These are phyloP conservation scores for Mesocentrotus franciscanus DNA, from an alignment of 53 echinoderm and acorn worm genomes.

Conservation along the genomic window DNA sequence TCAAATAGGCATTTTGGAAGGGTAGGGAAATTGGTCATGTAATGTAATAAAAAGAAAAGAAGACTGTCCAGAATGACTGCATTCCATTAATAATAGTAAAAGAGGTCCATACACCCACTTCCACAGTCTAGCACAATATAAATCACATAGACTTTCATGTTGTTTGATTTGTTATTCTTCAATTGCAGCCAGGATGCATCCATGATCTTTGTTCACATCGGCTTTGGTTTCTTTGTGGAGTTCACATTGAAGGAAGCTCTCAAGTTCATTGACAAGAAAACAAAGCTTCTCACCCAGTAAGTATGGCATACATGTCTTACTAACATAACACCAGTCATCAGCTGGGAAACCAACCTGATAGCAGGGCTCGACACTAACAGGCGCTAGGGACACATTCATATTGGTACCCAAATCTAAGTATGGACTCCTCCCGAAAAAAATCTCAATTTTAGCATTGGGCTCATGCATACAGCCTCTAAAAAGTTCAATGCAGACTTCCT, in stretches of 20 bases:
- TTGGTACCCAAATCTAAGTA: too few relatives aligned
- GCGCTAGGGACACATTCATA: too few relatives aligned
- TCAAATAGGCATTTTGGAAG: too few relatives aligned
- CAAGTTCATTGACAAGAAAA: slow-evolving; percentile 89
- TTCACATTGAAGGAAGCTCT: slow-evolving; percentile 87
- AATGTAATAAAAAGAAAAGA: not conserved
- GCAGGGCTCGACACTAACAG: not conserved
- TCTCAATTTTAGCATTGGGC: too few relatives aligned
- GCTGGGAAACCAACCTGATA: not conserved
- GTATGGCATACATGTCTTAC: not conserved
- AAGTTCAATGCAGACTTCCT: too few relatives aligned
- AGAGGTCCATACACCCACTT: too few relatives aligned
- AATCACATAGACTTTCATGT: too few relatives aligned
- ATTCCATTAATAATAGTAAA: not conserved
- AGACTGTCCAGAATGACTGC: not conserved
- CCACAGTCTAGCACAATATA: not conserved
- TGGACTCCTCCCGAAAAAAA: too few relatives aligned
- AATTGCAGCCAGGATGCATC: slow-evolving; percentile 79
- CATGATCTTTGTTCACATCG: slow-evolving; percentile 88
- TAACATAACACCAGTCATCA: not conserved
- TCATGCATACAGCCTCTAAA: too few relatives aligned
- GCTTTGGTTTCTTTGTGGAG: slow-evolving; percentile 96
- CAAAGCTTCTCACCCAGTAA: slow-evolving; percentile 84
- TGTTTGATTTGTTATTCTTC: too few relatives aligned
- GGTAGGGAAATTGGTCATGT: too few relatives aligned